Percentiles rank a stretch among this genome's conserved stretches.
These are phyloP conservation scores for Drosophila lutescens DNA, from an alignment of 2,888 invertebrate genomes.

Conservation along the genomic window DNA sequence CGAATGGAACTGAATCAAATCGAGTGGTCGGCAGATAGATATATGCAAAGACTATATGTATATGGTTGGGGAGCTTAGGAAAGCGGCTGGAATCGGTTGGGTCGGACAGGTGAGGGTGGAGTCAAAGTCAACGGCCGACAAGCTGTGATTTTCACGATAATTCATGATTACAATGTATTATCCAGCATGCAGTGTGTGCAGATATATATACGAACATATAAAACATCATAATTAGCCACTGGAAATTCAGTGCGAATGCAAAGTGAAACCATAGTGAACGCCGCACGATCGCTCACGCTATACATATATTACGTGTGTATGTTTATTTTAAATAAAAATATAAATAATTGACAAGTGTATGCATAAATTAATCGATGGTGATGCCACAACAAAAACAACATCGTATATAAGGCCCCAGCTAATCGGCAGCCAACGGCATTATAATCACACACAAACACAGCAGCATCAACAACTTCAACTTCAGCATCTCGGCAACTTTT, in stretches of 20 bases:
- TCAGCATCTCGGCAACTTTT: conserved; percentile 3
- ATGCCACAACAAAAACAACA: conserved; percentile 41
- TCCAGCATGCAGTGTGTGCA: conserved; percentile 32
- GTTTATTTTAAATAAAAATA: conserved; percentile 5
- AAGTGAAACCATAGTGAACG: conserved; percentile 65
- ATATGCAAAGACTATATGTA: neutral
- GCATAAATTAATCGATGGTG: conserved; percentile 51
- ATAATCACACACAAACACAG: conserved; percentile 9
- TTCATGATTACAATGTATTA: conserved; percentile 3
- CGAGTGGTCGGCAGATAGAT: conserved; percentile 1
- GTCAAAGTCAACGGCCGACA: conserved; percentile 26
- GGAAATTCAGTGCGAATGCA: conserved; percentile 69
- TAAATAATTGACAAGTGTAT: conserved; percentile 38
- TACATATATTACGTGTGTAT: conserved; percentile 2
- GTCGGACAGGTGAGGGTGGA: conserved; percentile 9
- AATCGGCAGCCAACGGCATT: conserved; percentile 49
- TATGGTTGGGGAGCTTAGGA: conserved; percentile 5
- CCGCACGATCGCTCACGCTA: conserved; percentile 31
- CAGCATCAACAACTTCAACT: conserved; percentile 7
- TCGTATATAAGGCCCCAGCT: conserved; percentile 23
- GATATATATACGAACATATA: conserved; percentile 23
- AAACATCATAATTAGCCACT: conserved; percentile 54
- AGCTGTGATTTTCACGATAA: conserved; percentile 17
- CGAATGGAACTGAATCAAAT: conserved; percentile 8
- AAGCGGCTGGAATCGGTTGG: conserved; percentile 6